Percentiles rank a stretch among this genome's conserved stretches.
Evolutionary conservation across 1,140 invertebrate species (phyloP).

Genomic region (Macrobrachium rosenbergii): DNA sequence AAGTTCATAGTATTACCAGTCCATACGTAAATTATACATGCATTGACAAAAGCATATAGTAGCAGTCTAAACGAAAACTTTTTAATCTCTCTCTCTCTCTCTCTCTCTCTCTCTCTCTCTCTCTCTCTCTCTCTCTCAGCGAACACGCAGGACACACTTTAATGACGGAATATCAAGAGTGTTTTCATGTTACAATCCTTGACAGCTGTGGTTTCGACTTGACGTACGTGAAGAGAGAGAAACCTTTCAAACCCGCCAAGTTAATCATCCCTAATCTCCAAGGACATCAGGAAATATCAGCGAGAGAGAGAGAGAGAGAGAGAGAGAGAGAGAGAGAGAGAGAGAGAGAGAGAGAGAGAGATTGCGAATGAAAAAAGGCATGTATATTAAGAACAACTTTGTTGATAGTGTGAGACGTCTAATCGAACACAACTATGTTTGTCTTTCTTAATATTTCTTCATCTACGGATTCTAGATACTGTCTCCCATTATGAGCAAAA

Average conservation of each 20-base stretch:
- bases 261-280: no score
- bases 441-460: no score
- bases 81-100: neutral
- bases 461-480: no score
- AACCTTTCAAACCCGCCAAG: neutral
- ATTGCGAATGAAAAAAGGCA: neutral
- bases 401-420: no score
- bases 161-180: neutral
- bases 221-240: neutral
- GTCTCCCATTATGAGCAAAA: no score
- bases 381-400: neutral
- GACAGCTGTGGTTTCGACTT: neutral
- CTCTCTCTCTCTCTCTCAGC: neutral
- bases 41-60: no score
- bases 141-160: neutral
- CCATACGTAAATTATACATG: no score
- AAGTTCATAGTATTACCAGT: no score
- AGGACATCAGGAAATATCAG: neutral
- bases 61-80: neutral
- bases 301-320: neutral
- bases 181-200: neutral
- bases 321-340: slow-evolving; percentile 5
- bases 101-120: neutral
- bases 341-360: neutral
- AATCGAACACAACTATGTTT: no score